Conservation (phyloP, 2,797 vertebrate genomes). For the Sebastes iracundus region DNA sequence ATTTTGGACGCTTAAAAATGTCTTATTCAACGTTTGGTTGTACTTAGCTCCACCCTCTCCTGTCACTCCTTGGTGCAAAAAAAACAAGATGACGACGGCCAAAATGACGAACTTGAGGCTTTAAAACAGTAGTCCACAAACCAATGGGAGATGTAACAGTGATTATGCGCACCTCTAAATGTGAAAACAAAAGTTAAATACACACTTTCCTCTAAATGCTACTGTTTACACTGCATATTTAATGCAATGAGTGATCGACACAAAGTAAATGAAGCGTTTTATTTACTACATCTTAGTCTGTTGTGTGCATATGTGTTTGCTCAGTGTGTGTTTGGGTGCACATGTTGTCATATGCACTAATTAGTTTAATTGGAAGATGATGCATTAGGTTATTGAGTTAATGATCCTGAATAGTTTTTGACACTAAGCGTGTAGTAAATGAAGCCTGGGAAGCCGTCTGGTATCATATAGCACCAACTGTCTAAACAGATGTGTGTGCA, state of each 20-base stretch:
- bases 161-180: background rate
- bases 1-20: background rate
- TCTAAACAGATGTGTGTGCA: background rate
- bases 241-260: background rate
- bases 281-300: background rate
- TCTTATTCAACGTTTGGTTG: background rate
- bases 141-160: background rate
- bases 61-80: background rate
- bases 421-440: constrained; percentile 5
- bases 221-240: background rate
- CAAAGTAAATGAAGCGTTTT: background rate
- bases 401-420: constrained; percentile 21
- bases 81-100: background rate
- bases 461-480: background rate
- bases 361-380: constrained; percentile 6
- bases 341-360: background rate
- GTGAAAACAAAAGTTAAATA: too few species aligned
- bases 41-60: background rate
- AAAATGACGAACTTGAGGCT: background rate
- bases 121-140: background rate
- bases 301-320: background rate
- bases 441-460: background rate
- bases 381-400: constrained; percentile 2
- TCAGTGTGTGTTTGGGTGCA: background rate
- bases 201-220: too few species aligned